These are phyloP conservation scores for Gavialis gangeticus DNA, from an alignment of 2,113 vertebrate species.

Conservation along the genomic window DNA sequence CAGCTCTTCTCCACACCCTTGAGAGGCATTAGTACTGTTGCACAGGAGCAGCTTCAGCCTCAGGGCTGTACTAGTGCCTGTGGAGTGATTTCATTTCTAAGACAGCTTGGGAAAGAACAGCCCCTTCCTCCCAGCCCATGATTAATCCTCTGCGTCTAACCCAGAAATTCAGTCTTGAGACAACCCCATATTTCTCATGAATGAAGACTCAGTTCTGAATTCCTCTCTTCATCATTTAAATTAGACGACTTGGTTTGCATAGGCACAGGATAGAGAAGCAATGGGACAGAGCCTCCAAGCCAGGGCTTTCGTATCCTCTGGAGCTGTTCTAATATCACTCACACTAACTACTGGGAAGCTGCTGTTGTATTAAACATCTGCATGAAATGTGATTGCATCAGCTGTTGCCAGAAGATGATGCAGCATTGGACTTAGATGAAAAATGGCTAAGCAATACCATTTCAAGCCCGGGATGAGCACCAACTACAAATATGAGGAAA, in stretches of 20 bases:
- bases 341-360: slow-evolving; percentile 29
- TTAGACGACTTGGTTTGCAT: slow-evolving; percentile 27
- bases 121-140: not conserved
- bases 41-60: not conserved
- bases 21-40: not conserved
- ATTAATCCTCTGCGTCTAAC: not conserved
- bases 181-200: not conserved
- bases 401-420: slow-evolving; percentile 24
- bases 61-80: slow-evolving; percentile 10
- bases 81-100: slow-evolving; percentile 1
- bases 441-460: slow-evolving; percentile 29
- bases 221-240: slow-evolving; percentile 33
- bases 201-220: slow-evolving; percentile 45
- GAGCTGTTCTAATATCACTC: slow-evolving; percentile 6
- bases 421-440: not conserved
- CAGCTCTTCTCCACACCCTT: not conserved
- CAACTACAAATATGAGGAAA: not conserved
- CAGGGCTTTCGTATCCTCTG: not conserved
- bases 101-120: slow-evolving; percentile 19
- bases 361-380: slow-evolving; percentile 32
- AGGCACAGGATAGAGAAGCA: slow-evolving; percentile 10
- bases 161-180: slow-evolving; percentile 23
- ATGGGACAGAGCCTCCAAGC: not conserved
- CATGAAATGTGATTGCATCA: not conserved
- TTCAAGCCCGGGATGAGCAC: not conserved